phyloP scores from a whole-genome alignment of 2,797 vertebrate genomes.

The Hapalemur alaotrensis region DNA sequence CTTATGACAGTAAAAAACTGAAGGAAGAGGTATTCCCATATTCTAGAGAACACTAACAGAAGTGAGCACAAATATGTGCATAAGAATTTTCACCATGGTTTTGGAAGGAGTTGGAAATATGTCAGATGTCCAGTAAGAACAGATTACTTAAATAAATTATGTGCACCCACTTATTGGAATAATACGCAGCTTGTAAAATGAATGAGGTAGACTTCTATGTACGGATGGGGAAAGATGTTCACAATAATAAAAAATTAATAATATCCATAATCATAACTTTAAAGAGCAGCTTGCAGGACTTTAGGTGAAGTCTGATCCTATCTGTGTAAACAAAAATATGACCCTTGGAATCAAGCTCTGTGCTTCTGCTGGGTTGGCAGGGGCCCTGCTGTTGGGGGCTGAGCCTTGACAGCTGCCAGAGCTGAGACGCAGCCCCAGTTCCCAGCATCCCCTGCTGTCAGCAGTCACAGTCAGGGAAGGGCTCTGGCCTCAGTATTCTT shows the following conservation, averaged over 20 bases:
- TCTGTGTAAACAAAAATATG: background rate
- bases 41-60: background rate
- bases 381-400: background rate
- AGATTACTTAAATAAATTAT: background rate
- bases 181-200: background rate
- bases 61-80: background rate
- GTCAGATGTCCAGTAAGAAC: background rate
- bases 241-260: slow-evolving; percentile 5
- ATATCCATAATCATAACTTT: background rate
- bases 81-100: background rate
- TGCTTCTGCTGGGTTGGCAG: background rate
- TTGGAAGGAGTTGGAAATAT: slow-evolving; percentile 5
- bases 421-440: background rate
- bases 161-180: background rate
- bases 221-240: background rate
- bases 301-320: background rate
- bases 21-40: background rate
- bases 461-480: background rate
- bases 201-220: background rate
- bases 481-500: background rate
- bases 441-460: background rate
- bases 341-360: background rate
- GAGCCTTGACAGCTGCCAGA: too few species aligned
- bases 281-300: background rate
- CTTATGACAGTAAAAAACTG: background rate